Base-by-base conservation (phyloP, 2,888 invertebrate species). In the Parnassius smintheus region DNA sequence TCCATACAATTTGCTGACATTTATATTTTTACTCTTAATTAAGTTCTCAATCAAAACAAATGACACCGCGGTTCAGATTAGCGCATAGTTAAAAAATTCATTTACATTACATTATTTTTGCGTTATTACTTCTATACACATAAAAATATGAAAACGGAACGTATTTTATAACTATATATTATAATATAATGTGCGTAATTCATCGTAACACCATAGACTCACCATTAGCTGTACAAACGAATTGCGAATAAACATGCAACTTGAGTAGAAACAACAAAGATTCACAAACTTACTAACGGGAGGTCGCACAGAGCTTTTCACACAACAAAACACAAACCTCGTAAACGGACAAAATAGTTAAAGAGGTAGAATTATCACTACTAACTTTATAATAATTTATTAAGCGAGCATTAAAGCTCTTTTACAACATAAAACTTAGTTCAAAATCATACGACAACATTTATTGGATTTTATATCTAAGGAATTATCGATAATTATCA, bases 81-180 rank as follows among this genome's bases (percentile, higher is more conserved):
- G 25, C 22, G 52, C 59, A 11, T 35, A 11, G 46, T 18, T 18
- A 46, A 46, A 54, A 54, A 41, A n/a, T n/a, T 44, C 58, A 50
- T 50, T 49, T 61, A 53, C 44, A 56, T 18, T 18, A 18, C 18
- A 18, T 18, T 18, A 18, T 50, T n/a, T 78, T 77, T 66, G 73
- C 72, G 72, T 75, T 70, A 75, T 81, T 81, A 85, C 70, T 76
- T 72, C 82, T 86, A 85, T 82, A 85, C 82, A 83, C 85, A 81
- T 85, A 84, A 85, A 86, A 83, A 81, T 82, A 80, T 84, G 78
- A 80, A 83, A 87, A 86, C 83, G 76, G 75, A 85, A 85, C 76
- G 66, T 77, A 72, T 73, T 74, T 73, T 58, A 58, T 61, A 68
- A 66, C 70, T 75, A 74, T 67, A 70, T 75, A 74, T 72, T 75